Evolutionary conservation across 2,113 vertebrate species (phyloP).

Genomic region (Sebastes schlegelii): DNA sequence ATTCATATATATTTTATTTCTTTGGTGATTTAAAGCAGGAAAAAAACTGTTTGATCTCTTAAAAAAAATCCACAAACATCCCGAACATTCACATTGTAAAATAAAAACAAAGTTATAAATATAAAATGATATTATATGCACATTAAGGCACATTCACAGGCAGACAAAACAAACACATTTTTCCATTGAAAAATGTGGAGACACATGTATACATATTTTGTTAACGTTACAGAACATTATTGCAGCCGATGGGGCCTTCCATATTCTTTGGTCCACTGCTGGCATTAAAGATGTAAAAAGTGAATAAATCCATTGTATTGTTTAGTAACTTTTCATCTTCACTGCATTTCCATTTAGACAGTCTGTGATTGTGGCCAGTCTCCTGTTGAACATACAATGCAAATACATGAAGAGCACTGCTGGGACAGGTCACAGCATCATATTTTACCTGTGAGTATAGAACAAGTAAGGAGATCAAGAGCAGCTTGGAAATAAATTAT

Average conservation of each 20-base stretch:
- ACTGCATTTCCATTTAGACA: constrained; percentile 53
- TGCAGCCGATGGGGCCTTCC: constrained; percentile 60
- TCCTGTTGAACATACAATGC: constrained; percentile 47
- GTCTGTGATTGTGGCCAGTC: constrained; percentile 42
- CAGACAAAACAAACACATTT: constrained; percentile 54
- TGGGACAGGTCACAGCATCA: constrained; percentile 57
- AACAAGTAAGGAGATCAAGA: constrained; percentile 68
- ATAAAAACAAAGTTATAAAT: constrained; percentile 92
- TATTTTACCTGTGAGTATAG: constrained; percentile 52
- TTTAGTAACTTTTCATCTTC: constrained; percentile 50
- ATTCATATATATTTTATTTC: constrained; percentile 87
- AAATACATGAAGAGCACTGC: constrained; percentile 51
- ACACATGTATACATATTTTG: constrained; percentile 48
- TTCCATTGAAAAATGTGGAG: constrained; percentile 62
- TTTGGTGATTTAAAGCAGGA: constrained; percentile 92
- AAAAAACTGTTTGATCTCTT: constrained; percentile 82
- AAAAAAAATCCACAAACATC: constrained; percentile 83
- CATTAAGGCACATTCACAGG: constrained; percentile 82
- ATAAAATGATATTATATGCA: constrained; percentile 93
- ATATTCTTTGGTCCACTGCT: constrained; percentile 69
- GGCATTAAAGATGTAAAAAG: constrained; percentile 57
- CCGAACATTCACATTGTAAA: constrained; percentile 95
- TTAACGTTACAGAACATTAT: constrained; percentile 54
- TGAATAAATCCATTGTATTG: constrained; percentile 30
- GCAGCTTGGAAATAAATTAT: constrained; percentile 85